Evolutionary conservation across 2,113 vertebrate genomes (phyloP).

Genomic region (Talpa occidentalis): DNA sequence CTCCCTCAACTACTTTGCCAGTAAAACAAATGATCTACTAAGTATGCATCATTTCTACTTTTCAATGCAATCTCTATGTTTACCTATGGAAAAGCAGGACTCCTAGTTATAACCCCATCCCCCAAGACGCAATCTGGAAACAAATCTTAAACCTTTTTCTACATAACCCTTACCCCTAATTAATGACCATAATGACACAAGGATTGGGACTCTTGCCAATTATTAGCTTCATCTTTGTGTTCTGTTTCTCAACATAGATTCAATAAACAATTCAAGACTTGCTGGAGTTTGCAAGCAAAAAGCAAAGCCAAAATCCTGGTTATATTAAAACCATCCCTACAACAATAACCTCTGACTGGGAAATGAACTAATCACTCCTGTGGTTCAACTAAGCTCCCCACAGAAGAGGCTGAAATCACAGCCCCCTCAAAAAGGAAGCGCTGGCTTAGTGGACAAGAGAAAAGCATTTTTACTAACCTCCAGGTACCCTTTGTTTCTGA

Average conservation of each 20-base stretch:
- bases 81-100: background rate
- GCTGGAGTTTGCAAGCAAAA: slow-evolving; percentile 83
- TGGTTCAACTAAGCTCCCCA: slow-evolving; percentile 77
- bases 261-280: slow-evolving; percentile 87
- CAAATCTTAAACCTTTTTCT: slow-evolving; percentile 33
- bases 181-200: slow-evolving; percentile 64
- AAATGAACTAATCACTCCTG: slow-evolving; percentile 80
- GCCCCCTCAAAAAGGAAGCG: slow-evolving; percentile 82
- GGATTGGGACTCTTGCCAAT: slow-evolving; percentile 43
- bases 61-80: background rate
- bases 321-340: slow-evolving; percentile 87
- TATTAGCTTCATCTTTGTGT: slow-evolving; percentile 53
- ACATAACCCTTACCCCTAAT: slow-evolving; percentile 46
- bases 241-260: slow-evolving; percentile 74
- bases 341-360: slow-evolving; percentile 81
- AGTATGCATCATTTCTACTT: background rate
- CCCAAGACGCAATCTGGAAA: background rate
- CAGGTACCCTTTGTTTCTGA: slow-evolving; percentile 85
- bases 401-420: slow-evolving; percentile 74
- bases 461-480: slow-evolving; percentile 84
- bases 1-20: slow-evolving; percentile 30
- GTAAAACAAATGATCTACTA: slow-evolving; percentile 1
- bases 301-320: slow-evolving; percentile 80
- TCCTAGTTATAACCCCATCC: background rate
- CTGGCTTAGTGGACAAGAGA: slow-evolving; percentile 80